Evolutionary conservation across 2,113 vertebrate species (phyloP), one percentile per base, ranked within the genome.

Genomic region (Eudyptes chrysolophus): DNA sequence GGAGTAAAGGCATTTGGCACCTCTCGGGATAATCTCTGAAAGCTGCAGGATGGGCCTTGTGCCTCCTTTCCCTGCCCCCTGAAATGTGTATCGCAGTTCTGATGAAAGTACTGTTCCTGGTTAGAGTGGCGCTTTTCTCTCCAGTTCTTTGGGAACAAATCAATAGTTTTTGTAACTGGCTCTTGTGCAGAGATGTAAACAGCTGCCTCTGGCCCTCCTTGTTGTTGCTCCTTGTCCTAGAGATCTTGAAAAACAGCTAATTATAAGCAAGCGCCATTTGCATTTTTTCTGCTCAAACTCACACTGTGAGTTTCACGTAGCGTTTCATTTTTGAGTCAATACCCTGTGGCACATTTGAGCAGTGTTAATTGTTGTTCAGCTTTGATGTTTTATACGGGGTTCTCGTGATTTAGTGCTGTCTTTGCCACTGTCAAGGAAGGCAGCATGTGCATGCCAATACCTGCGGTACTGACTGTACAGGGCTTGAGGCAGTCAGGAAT

Each of bases 1-100:
- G 49, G 60, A 20, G 11, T 14, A 36, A 62, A 80, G 87, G 61
- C 22, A 9, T 38, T 72, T 55, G n/a, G 61, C 38, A 48, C 16
- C 49, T 42, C 29, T 55, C 7, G 1, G 58, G 52, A 17, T 57
- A 11, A 19, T 40, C 66, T 9, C 44, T 1, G 7, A 25, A 8
- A 3, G 38, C 34, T 17, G 38, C 44, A 7, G 20, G 49, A 7
- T 17, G 25, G 25, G 38, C 19, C n/a, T 18, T 9, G 26, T 48
- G 22, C 48, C 60, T 26, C 18, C 26, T 62, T 54, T 48, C 60
- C n/a, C 54, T 42, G 61, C n/a, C n/a, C 48, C 13, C 8, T 27
- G 57, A 4, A 26, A 5, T 3, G 3, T 1, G 11, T 24, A 11
- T 21, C 0, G 0, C 12, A 11, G 36, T 76, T 83, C 42, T 65